Base-by-base conservation (phyloP, 2,888 invertebrate species). In the Aromia moschata region DNA sequence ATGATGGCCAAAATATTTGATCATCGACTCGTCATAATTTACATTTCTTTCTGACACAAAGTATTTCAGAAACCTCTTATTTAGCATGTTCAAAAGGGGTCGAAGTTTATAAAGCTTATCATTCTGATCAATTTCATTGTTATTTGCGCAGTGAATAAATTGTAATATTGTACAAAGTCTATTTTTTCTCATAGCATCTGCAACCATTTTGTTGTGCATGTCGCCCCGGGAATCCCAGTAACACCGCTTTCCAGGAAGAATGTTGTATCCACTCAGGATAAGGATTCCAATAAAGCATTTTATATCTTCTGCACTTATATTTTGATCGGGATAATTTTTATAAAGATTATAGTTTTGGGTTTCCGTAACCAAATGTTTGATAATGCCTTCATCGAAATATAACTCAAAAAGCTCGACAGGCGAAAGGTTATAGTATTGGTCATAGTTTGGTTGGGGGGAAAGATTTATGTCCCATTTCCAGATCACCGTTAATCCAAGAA, bases 61-160 rank as follows among this genome's bases (percentile, higher is more conserved):
- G 47, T 52, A 47, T 60, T 56, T 60, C 40, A 58, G 4, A 49
- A 41, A 64, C 25, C 51, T 56, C 7, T 33, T 1, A 52, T 62
- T 58, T 31, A 66, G 4, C 12, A 11, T 40, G 11, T 62, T 30
- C 46, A 67, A 65, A 0, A 67, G 40, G 0, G 66, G 63, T 11
- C 68, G 30, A 4, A 67, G 17, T 47, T 67, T 67, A 36, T 51
- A 60, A 25, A 40, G 12, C 57, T 62, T 58, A 41, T 62, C 54
- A 2, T 15, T 25, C n/a, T 14, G 11, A 49, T 59, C 51, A 10
- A 55, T 36, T 4, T 12, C n/a, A 12, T 49, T 55, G 41, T 63
- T 61, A 45, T 65, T 41, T 7, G 65, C 63, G 40, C 53, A 57
- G 53, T 65, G 63, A 4, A 62, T 25, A 43, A 31, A 58, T n/a